Conservation (phyloP, 2,888 invertebrate species). For the Deladenus siricidicola region DNA sequence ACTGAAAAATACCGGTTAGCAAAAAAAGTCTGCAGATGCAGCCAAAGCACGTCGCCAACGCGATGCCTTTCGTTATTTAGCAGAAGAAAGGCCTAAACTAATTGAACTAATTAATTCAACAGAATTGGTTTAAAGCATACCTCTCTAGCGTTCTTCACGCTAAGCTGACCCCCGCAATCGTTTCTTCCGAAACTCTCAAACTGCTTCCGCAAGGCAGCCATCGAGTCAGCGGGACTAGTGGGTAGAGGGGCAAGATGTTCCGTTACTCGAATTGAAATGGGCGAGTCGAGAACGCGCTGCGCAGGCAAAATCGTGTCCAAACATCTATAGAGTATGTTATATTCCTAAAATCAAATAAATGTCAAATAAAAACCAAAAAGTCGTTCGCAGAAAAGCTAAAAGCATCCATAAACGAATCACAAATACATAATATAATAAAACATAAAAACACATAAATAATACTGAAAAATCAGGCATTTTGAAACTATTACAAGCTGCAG, state of each 20-base stretch:
- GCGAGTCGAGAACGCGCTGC: too few species aligned
- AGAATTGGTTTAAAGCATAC: neutral
- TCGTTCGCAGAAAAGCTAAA: neutral
- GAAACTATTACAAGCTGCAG: neutral
- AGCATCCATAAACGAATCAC: too few species aligned
- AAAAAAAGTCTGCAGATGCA: constrained; percentile 40
- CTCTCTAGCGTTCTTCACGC: neutral
- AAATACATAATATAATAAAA: too few species aligned
- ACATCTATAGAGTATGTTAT: constrained; percentile 4
- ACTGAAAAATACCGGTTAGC: constrained; percentile 28
- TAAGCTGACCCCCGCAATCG: neutral
- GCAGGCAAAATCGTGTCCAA: constrained; percentile 4
- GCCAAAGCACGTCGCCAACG: constrained; percentile 42
- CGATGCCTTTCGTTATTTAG: constrained; percentile 17
- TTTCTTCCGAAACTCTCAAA: neutral
- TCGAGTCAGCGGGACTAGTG: neutral
- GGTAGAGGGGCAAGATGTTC: neutral
- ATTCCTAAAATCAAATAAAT: constrained; percentile 2
- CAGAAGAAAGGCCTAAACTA: constrained; percentile 6
- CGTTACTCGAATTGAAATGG: neutral
- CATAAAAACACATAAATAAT: too few species aligned
- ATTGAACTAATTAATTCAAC: neutral
- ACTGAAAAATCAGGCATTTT: too few species aligned
- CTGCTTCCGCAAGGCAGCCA: neutral
- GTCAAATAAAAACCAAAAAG: neutral